Conservation (phyloP, 2,888 invertebrate species). For the Athalia cordata region DNA sequence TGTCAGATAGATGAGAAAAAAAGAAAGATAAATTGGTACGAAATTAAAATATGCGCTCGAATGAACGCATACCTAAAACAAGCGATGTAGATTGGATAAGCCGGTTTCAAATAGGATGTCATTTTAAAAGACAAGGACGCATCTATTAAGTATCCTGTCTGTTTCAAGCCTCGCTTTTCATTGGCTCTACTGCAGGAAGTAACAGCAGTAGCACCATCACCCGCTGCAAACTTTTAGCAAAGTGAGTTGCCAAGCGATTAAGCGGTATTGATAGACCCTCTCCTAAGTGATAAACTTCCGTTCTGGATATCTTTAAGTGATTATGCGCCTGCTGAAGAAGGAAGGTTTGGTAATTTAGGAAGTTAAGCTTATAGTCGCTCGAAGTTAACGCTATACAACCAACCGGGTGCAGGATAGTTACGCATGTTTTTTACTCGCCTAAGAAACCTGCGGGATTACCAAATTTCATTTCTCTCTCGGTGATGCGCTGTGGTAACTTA, state of each 20-base stretch:
- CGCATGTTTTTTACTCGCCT: too few species aligned
- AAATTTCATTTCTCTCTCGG: too few species aligned
- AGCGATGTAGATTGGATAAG: neutral
- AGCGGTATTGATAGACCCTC: conserved; percentile 37
- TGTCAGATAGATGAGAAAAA: conserved; percentile 6
- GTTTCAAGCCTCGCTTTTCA: too few species aligned
- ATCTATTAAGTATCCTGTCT: neutral
- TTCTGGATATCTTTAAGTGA: conserved; percentile 32
- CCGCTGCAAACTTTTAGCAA: conserved; percentile 23
- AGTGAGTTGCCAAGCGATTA: conserved; percentile 39
- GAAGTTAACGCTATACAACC: too few species aligned
- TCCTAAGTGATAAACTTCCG: conserved; percentile 41
- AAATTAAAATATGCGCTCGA: neutral
- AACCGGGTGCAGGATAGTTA: too few species aligned
- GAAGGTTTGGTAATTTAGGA: conserved; percentile 9
- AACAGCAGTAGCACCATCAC: neutral
- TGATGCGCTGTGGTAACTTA: too few species aligned
- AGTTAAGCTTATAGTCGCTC: neutral
- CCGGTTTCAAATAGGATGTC: conserved; percentile 3
- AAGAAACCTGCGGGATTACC: too few species aligned
- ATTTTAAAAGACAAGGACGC: conserved; percentile 22
- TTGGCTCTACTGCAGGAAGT: neutral
- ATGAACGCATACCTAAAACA: neutral
- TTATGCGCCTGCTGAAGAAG: conserved; percentile 22
- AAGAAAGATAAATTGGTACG: conserved; percentile 15